phyloP scores from a whole-genome alignment of 2,113 vertebrate species.

The Datnioides undecimradiatus region DNA sequence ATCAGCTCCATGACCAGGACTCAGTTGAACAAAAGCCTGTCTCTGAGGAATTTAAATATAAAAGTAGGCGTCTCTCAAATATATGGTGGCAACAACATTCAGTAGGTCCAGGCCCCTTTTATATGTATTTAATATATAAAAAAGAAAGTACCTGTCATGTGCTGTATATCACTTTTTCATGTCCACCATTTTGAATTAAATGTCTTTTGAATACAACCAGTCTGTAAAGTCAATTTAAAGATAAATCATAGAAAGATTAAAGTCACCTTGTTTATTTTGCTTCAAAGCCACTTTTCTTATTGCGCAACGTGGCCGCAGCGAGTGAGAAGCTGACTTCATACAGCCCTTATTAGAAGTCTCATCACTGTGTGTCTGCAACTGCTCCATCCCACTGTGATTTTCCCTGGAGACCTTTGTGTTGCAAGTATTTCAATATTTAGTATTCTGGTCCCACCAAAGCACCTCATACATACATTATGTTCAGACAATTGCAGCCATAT shows the following conservation, averaged over 20 bases:
- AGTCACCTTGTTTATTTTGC: slow-evolving; percentile 55
- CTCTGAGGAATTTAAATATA: background rate
- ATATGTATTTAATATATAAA: too few relatives aligned
- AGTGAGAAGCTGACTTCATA: slow-evolving; percentile 37
- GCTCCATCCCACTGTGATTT: slow-evolving; percentile 51
- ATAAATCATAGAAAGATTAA: slow-evolving; percentile 24
- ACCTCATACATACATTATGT: slow-evolving; percentile 43
- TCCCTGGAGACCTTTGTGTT: slow-evolving; percentile 44
- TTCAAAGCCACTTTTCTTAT: slow-evolving; percentile 60
- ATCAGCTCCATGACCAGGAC: background rate
- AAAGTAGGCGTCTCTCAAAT: background rate
- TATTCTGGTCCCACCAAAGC: slow-evolving; percentile 37
- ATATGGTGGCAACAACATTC: background rate
- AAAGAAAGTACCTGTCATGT: too few relatives aligned
- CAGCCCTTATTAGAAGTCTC: slow-evolving; percentile 59
- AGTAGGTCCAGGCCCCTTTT: too few relatives aligned
- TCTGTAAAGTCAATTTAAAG: slow-evolving; percentile 20
- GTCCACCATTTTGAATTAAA: slow-evolving; percentile 29
- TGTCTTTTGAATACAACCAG: slow-evolving; percentile 11
- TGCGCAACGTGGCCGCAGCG: slow-evolving; percentile 35
- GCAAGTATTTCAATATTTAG: slow-evolving; percentile 40
- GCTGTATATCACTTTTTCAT: slow-evolving; percentile 1
- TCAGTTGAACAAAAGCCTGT: background rate
- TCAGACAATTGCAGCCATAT: slow-evolving; percentile 31
- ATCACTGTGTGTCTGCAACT: slow-evolving; percentile 39